Conservation (phyloP, 2,113 vertebrate species). For the Eretmodus cyanostictus region DNA sequence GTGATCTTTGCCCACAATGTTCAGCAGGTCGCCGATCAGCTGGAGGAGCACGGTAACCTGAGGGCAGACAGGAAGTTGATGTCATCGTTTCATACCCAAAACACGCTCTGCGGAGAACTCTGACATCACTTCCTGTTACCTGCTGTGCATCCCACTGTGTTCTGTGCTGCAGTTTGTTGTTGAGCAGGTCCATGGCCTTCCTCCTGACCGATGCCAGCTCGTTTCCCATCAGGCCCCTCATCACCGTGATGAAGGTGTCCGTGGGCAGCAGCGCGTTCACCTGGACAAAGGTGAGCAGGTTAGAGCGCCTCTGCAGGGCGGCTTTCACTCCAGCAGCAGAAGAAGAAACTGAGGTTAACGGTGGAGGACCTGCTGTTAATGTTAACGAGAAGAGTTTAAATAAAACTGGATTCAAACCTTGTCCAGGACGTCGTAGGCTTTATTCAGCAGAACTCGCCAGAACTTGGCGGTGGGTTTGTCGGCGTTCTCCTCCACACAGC, state of each 20-base stretch:
- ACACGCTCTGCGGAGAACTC: not conserved
- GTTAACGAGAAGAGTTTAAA: not conserved
- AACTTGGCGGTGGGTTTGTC: slow-evolving; percentile 87
- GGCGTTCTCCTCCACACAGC: slow-evolving; percentile 79
- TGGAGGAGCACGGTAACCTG: slow-evolving; percentile 80
- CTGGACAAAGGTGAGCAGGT: slow-evolving; percentile 46
- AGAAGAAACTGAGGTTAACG: not conserved
- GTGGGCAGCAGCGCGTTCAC: slow-evolving; percentile 88
- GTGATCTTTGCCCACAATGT: slow-evolving; percentile 65
- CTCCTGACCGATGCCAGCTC: slow-evolving; percentile 82
- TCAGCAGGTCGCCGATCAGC: slow-evolving; percentile 77
- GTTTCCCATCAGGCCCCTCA: slow-evolving; percentile 83
- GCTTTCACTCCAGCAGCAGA: not conserved
- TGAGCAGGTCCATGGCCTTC: slow-evolving; percentile 94
- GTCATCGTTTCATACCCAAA: not conserved
- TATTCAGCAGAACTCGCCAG: slow-evolving; percentile 91
- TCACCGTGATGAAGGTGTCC: slow-evolving; percentile 86
- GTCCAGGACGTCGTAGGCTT: slow-evolving; percentile 87
- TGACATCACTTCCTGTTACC: slow-evolving; percentile 50
- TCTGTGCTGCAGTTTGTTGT: slow-evolving; percentile 87
- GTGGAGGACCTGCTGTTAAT: not conserved
- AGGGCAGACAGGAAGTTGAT: not conserved
- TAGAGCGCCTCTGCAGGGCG: not conserved
- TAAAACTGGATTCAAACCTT: slow-evolving; percentile 70
- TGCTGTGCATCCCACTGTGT: slow-evolving; percentile 76